Base-by-base conservation (phyloP, 2,888 invertebrate species). In the Thecocarcelia acutangulata region DNA sequence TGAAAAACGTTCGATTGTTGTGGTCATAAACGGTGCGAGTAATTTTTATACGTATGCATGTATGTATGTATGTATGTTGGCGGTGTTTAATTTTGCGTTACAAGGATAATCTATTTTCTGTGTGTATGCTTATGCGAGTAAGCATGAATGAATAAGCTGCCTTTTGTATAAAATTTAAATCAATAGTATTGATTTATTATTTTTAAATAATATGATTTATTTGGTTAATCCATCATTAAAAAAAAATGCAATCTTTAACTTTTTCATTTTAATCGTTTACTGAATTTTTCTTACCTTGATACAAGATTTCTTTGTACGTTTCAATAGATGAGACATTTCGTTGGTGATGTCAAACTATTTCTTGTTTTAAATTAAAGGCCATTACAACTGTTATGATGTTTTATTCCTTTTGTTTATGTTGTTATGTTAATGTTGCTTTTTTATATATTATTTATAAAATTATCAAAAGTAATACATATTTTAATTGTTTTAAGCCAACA, bases 231-330 rank as follows among this genome's bases (percentile, higher is more conserved):
- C n/a, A n/a, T n/a, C 33, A 37, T 17, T 33, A 64, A 40, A 40
- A 56, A 63, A 48, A 33, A 48, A 24, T 40, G 13, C n/a, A 54
- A 28, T 19, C 15, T 19, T 19, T 11, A 15, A 5, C 37, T 8
- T n/a, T 3, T 54, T 4, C 54, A 37, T 12, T 46, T 46, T 13
- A 17, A 17, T 11, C 1, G 12, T 17, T 37, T 48, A 33, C 37
- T 19, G 1, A 37, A n/a, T 33, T 48, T 12, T 2, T 9, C 88
- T 90, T 86, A 90, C 90, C 89, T 90, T 90, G 76, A 89, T 85
- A 84, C 90, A 90, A 84, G 90, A 90, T 80, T 90, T 90, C 84
- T 90, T 90, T 78, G 90, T 90, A 86, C 90, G 89, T 85, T 88
- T 89, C 52, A 90, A 86, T 84, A 90, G 86, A 82, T 90, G 87